Evolutionary conservation across 2,113 vertebrate genomes (phyloP).

Genomic region (Neopipo cinnamomea): DNA sequence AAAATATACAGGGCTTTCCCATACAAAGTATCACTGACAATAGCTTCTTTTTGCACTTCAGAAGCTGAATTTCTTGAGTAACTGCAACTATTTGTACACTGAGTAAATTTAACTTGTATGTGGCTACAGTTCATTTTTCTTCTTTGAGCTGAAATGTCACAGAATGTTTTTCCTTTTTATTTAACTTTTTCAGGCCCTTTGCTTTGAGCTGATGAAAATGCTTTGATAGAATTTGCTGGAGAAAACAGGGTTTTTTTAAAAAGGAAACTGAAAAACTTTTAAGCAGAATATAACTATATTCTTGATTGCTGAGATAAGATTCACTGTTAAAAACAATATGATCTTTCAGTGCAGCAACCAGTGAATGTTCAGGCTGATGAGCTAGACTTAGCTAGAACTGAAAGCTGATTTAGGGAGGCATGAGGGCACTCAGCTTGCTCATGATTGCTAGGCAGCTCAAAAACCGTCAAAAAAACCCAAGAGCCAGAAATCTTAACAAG

Average conservation of each 20-base stretch:
- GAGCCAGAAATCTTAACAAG: not conserved
- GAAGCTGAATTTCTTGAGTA: not conserved
- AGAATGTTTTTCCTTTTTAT: not conserved
- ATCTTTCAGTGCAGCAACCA: not conserved
- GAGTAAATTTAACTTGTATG: not conserved
- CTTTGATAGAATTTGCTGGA: not conserved
- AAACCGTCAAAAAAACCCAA: not conserved
- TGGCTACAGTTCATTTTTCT: not conserved
- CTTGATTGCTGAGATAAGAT: not conserved
- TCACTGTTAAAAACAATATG: not conserved
- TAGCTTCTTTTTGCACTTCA: not conserved
- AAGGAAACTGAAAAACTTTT: not conserved
- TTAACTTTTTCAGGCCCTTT: not conserved
- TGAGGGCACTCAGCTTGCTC: not conserved
- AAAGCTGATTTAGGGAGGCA: not conserved
- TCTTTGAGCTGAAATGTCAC: not conserved
- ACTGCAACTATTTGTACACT: not conserved
- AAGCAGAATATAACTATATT: not conserved
- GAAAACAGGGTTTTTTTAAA: fast-evolving
- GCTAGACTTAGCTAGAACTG: not conserved
- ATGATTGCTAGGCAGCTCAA: not conserved
- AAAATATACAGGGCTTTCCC: not conserved
- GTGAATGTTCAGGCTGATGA: not conserved
- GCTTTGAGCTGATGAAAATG: not conserved
- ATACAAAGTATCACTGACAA: not conserved